These are phyloP conservation scores for Falco novaeseelandiae DNA, from an alignment of 2,797 vertebrate genomes.

Conservation along the genomic window DNA sequence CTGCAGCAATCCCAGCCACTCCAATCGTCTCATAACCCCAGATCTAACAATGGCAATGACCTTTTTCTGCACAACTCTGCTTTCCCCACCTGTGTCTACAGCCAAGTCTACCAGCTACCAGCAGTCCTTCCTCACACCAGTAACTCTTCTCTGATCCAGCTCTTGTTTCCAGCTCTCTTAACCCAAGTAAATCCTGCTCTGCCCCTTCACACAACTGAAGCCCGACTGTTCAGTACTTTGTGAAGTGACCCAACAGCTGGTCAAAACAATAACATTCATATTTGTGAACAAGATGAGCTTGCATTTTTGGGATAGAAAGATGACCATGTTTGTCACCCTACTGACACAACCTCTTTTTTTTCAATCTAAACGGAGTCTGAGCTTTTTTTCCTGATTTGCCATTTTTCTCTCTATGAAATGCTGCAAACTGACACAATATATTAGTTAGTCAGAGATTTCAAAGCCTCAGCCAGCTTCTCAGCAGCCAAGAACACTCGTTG, in stretches of 20 bases:
- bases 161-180: not conserved
- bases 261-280: not conserved
- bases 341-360: not conserved
- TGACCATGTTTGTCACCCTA: not conserved
- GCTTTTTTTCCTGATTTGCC: not conserved
- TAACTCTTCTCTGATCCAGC: not conserved
- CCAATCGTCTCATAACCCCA: not conserved
- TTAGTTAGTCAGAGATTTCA: not conserved
- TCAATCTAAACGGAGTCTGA: not conserved
- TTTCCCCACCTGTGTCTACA: not conserved
- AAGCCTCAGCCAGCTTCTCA: not conserved
- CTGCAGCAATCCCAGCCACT: not conserved
- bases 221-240: not conserved
- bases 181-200: not conserved
- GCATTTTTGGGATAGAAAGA: not conserved
- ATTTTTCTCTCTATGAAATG: not conserved
- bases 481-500: conserved; percentile 13
- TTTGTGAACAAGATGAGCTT: not conserved
- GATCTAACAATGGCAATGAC: not conserved
- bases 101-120: not conserved
- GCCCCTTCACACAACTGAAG: not conserved
- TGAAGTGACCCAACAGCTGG: not conserved
- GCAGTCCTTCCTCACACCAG: not conserved
- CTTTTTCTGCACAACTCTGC: not conserved
- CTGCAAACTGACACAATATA: not conserved